These are phyloP conservation scores for Gila robusta DNA, from an alignment of 2,797 vertebrate species.

Conservation along the genomic window DNA sequence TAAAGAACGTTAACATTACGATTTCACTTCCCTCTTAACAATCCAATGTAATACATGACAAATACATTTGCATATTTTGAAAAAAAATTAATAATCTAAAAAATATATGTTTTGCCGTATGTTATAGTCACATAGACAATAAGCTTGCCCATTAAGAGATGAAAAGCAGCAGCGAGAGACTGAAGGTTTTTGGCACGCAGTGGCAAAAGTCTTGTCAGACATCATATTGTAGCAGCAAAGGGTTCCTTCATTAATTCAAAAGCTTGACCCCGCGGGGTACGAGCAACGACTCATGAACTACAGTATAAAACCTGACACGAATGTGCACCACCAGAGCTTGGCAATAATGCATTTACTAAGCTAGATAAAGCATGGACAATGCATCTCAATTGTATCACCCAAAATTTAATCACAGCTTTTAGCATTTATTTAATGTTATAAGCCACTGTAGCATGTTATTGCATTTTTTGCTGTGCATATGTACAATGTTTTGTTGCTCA, in stretches of 20 bases:
- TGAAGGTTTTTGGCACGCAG: conserved; percentile 22
- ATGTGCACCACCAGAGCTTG: background rate
- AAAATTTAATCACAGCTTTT: background rate
- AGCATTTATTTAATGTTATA: background rate
- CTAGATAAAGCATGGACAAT: background rate
- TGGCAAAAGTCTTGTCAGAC: conserved; percentile 35
- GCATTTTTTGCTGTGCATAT: background rate
- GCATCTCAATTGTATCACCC: background rate
- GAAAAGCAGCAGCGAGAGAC: background rate
- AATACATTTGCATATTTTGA: background rate
- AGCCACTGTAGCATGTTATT: background rate
- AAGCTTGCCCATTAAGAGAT: background rate
- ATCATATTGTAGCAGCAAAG: conserved; percentile 38
- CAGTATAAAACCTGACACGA: conserved; percentile 32
- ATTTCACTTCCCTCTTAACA: background rate
- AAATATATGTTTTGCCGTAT: background rate
- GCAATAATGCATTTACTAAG: conserved; percentile 28
- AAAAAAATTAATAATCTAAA: background rate
- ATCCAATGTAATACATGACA: background rate
- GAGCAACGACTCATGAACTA: conserved; percentile 41
- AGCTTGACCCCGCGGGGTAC: conserved; percentile 32
- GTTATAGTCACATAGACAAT: background rate
- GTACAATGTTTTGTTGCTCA: background rate
- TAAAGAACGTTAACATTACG: background rate
- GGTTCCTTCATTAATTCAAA: conserved; percentile 51